Evolutionary conservation across 2,797 vertebrate species (phyloP), one percentile per base, ranked within the genome.

Genomic region (Morelia viridis): DNA sequence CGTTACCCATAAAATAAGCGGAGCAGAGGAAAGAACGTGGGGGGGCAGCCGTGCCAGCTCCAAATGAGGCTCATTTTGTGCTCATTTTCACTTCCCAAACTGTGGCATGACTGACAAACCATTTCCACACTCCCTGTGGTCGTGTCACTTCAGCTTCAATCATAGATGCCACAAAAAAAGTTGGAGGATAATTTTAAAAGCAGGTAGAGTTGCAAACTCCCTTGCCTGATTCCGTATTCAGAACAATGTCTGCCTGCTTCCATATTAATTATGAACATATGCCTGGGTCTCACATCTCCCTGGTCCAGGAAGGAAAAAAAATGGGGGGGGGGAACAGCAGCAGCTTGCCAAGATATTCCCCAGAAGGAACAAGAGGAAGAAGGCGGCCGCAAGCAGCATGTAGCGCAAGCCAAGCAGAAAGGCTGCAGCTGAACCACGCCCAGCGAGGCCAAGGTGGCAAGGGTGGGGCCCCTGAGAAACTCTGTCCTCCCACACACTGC

Each of bases 111-210:
- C 7, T 2, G 31, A 26, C 19, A 50, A 65, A 31, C 31, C 6
- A 22, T n/a, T 0, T 26, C 71, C 61, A 35, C 28, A 10, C 41
- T 58, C 64, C 46, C n/a, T 19, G 58, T 6, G 57, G 41, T 28
- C 71, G 24, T 62, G 71, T 90, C 88, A 85, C 62, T 90, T 93
- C 28, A 13, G 71, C 60, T 93, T 56, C 56, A 60, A 19, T 85
- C 71, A 61, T 35, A 41, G 57, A 85, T 41, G 10, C 62, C n/a
- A 31, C 26, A 31, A 64, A 46, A 68, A 56, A 64, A 35, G 68
- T 31, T 8, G 76, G 64, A 56, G 84, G 76, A 90, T 41, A 68
- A 88, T 85, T 92, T 90, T 65, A 71, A 93, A 85, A 90, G 87
- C 86, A 88, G 57, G 57, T 88, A 85, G 56, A 60, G 11, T 28